Evolutionary conservation across 2,888 invertebrate genomes (phyloP), one percentile per base, ranked within the genome.

Genomic region (Temnothorax unifasciatus): DNA sequence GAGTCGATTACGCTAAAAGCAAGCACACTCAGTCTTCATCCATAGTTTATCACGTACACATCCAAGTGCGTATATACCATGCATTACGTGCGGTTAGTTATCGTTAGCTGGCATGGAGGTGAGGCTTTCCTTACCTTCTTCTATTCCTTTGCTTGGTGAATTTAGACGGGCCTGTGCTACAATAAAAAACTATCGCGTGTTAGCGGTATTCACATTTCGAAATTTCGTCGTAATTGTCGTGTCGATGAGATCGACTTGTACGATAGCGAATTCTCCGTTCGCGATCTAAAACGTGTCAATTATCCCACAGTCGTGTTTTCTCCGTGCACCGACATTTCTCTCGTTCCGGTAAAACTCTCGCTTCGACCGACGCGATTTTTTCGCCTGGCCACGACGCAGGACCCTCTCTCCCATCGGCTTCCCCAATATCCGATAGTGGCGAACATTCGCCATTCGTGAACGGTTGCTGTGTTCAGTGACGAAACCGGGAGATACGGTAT

Each of bases 401-500:
- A 47, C 50, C 29, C 66, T 47, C 66, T 47, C 75, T 85, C 84
- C 83, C 84, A 77, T 66, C 84, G 79, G 50, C 71, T 38, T 82
- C 81, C 69, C 59, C 71, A 52, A 38, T 54, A 68, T 76, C 41
- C n/a, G 69, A 52, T 8, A 52, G 44, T 54, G 73, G 69, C 41
- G 38, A 68, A 13, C 82, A 50, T 59, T 68, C 83, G 83, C 73
- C 63, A 81, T 66, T 88, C 84, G 86, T 47, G 81, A 68, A 69
- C 50, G 66, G 73, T 63, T 52, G 82, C 69, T 71, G 83, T 66
- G 82, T 84, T 86, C 83, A 84, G 79, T 88, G 89, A 90, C 86
- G 90, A 90, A 90, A 90, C 61, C 74, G 66, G 85, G 86, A 77
- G 69, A 90, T 88, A 90, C 86, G 81, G 90, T 90, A 90, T 89